Conservation (phyloP, 2,888 invertebrate species). For the Metallyticus violacea region DNA sequence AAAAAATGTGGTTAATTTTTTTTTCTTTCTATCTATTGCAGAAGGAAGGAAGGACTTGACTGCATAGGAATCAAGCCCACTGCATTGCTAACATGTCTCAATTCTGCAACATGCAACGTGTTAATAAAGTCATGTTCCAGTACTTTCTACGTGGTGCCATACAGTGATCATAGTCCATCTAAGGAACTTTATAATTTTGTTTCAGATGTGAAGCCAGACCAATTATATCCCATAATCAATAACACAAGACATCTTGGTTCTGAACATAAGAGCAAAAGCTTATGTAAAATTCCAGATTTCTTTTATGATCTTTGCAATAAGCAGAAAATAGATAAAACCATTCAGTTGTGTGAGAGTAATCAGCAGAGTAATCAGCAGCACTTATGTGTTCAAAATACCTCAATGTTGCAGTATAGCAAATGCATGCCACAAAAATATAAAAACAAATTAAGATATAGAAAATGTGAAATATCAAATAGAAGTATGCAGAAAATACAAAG, state of each 20-base stretch:
- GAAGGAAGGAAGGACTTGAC: neutral
- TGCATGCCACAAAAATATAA: neutral
- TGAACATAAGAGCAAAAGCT: neutral
- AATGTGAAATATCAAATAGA: neutral
- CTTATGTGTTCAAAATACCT: too few species aligned
- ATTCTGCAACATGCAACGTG: neutral
- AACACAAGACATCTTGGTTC: neutral
- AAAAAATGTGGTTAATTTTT: too few species aligned
- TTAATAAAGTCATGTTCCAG: neutral
- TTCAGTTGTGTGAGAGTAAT: neutral
- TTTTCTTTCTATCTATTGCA: neutral
- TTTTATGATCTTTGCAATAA: neutral
- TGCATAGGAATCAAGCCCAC: neutral
- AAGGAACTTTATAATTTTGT: neutral
- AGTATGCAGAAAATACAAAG: neutral
- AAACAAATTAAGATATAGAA: neutral
- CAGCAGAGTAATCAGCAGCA: neutral
- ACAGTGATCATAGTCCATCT: conserved; percentile 7
- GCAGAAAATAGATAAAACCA: neutral
- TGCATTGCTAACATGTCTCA: neutral
- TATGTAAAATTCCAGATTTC: neutral
- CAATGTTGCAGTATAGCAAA: neutral
- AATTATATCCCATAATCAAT: conserved; percentile 2
- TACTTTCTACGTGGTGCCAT: neutral
- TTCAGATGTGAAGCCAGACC: neutral